Base-by-base conservation (phyloP, 2,797 vertebrate genomes). In the Mormyrus proboscirostris region DNA sequence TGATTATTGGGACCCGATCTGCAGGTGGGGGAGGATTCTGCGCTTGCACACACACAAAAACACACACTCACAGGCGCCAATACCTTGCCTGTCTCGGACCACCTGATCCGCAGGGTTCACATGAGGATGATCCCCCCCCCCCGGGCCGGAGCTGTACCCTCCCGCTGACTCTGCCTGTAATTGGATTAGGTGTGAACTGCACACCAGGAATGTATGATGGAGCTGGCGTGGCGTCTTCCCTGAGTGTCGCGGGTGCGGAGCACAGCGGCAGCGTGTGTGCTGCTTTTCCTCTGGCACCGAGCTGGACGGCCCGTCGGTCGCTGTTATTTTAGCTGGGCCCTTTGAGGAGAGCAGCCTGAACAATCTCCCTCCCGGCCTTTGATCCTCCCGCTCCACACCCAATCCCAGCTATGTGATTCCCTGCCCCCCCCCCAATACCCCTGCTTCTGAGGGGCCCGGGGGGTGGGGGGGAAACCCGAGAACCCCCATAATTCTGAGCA, bases 401-500 rank as follows among this genome's bases (percentile, higher is more conserved):
- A 91, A 91, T 92, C 92, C 91, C 92, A 92, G 92, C 91, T 92
- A 92, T 93, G 89, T 90, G 90, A 65, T 89, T 89, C 88, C 88
- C 82, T 55, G 53, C 47, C 47, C 6, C 47, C 49, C 47, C 38
- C 38, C 38, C 38, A 88, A 92, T 93, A 93, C 93, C 90, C 92
- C 91, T 90, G 92, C 91, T 90, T 73, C 93, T 91, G 92, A 90
- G 92, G 93, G 91, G 93, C 92, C 92, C 89, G 88, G 93, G 92
- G 91, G 94, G 94, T 2, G 47, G 89, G 93, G 93, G 94, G 91
- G 92, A 93, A 94, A 94, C 93, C 93, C 92, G 91, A 93, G 94
- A 94, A 93, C 95, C 93, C 90, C 90, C 91, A 92, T 95, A 95
- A 95, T 95, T 94, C 93, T 85, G 88, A 92, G 90, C 92, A 94